Evolutionary conservation across 2,888 invertebrate genomes (phyloP).

Genomic region (Acutogordius australiensis): DNA sequence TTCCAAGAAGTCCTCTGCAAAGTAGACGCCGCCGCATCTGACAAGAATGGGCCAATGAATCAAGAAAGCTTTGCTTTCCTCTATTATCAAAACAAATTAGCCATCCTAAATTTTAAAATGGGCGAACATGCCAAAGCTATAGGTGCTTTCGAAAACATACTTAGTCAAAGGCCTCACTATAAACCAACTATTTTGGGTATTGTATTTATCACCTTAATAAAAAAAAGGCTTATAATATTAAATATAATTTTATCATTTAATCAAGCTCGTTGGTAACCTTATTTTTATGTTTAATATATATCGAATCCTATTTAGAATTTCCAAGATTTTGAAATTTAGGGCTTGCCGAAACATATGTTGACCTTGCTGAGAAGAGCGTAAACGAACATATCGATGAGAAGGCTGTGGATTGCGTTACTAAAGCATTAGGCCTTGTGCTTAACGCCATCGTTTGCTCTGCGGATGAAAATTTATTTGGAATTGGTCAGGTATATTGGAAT

Average conservation of each 20-base stretch:
- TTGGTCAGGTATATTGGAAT: too few species aligned
- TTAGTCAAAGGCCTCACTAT: neutral
- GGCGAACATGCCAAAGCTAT: neutral
- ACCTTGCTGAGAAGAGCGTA: neutral
- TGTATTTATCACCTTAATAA: too few species aligned
- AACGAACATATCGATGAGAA: neutral
- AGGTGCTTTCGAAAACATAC: neutral
- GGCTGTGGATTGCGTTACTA: neutral
- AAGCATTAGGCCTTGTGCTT: neutral
- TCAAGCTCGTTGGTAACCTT: too few species aligned
- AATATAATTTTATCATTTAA: too few species aligned
- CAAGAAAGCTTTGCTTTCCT: neutral
- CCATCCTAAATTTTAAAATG: neutral
- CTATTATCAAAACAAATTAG: neutral
- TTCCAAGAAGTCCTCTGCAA: neutral
- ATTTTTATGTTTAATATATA: too few species aligned
- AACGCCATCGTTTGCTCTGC: too few species aligned
- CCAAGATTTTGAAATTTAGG: neutral
- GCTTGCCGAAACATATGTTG: slow-evolving; percentile 7
- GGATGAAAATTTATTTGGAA: too few species aligned
- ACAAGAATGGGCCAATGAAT: neutral
- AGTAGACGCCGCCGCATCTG: neutral
- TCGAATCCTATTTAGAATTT: too few species aligned
- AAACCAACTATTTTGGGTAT: neutral
- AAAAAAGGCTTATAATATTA: too few species aligned